Evolutionary conservation across 2,888 invertebrate species (phyloP).

Genomic region (Blastobasis lacticolella): DNA sequence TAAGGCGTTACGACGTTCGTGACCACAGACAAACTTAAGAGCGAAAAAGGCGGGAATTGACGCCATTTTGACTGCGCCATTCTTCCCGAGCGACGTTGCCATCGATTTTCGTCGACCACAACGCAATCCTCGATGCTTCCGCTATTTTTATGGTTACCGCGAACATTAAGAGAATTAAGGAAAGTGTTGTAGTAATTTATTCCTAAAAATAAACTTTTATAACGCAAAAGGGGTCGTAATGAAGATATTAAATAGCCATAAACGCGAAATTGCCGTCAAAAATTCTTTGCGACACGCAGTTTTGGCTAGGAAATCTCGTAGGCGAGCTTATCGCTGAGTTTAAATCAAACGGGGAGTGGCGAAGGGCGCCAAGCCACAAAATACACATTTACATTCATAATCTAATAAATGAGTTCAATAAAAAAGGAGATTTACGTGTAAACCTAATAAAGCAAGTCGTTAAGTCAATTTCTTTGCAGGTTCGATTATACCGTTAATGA

Average conservation of each 20-base stretch:
- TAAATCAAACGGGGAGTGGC: not conserved
- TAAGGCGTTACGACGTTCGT: conserved; percentile 49
- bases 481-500: too few species aligned
- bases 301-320: conserved; percentile 18
- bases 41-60: conserved; percentile 21
- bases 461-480: conserved; percentile 16
- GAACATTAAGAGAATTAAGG: not conserved
- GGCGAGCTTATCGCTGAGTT: not conserved
- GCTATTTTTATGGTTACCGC: too few species aligned
- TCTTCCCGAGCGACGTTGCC: conserved; percentile 5
- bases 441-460: conserved; percentile 39
- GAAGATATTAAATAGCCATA: conserved; percentile 29
- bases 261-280: conserved; percentile 27
- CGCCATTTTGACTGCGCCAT: conserved; percentile 30
- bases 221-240: conserved; percentile 20
- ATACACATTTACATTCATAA: conserved; percentile 45
- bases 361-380: conserved; percentile 5
- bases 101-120: not conserved
- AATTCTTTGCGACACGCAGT: conserved; percentile 26
- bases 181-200: conserved; percentile 3
- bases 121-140: too few species aligned
- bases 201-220: conserved; percentile 3
- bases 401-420: conserved; percentile 48
- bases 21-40: conserved; percentile 51
- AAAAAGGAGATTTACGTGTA: conserved; percentile 50